phyloP scores from a whole-genome alignment of 2,113 vertebrate species.

The Dolichotis patagonum region DNA sequence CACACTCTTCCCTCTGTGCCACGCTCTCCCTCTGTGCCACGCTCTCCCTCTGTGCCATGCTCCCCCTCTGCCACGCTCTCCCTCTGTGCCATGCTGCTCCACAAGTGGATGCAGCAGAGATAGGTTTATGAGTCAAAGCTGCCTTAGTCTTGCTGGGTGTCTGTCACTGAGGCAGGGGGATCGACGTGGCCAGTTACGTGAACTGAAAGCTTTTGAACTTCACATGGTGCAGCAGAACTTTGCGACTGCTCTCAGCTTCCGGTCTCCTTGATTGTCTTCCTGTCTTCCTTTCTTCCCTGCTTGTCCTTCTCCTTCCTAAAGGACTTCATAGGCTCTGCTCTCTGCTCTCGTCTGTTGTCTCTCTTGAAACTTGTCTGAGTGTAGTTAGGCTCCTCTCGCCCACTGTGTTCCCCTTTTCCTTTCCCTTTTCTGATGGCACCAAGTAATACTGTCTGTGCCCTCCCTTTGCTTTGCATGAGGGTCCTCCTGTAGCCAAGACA shows the following conservation, averaged over 20 bases:
- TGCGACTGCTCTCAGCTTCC: not conserved
- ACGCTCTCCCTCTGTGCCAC: too few species aligned
- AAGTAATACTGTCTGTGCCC: not conserved
- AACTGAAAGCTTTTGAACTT: not conserved
- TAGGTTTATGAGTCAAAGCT: not conserved
- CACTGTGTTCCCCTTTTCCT: not conserved
- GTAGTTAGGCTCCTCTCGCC: not conserved
- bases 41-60: too few species aligned
- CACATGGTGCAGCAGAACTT: not conserved
- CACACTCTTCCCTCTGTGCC: too few species aligned
- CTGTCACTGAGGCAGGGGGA: not conserved
- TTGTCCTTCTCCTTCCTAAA: not conserved
- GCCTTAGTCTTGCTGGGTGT: not conserved
- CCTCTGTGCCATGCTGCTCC: too few species aligned
- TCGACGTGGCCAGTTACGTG: not conserved
- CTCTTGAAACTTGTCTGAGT: not conserved
- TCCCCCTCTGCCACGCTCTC: too few species aligned
- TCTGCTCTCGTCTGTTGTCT: not conserved
- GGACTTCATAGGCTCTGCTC: not conserved
- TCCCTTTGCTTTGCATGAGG: conserved; percentile 34
- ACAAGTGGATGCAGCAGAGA: not conserved
- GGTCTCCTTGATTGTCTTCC: not conserved
- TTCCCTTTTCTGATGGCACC: not conserved
- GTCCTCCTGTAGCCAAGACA: not conserved
- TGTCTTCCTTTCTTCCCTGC: not conserved